Evolutionary conservation across 2,113 vertebrate species (phyloP), one percentile per base, ranked within the genome.

Genomic region (Charadrius vociferus): DNA sequence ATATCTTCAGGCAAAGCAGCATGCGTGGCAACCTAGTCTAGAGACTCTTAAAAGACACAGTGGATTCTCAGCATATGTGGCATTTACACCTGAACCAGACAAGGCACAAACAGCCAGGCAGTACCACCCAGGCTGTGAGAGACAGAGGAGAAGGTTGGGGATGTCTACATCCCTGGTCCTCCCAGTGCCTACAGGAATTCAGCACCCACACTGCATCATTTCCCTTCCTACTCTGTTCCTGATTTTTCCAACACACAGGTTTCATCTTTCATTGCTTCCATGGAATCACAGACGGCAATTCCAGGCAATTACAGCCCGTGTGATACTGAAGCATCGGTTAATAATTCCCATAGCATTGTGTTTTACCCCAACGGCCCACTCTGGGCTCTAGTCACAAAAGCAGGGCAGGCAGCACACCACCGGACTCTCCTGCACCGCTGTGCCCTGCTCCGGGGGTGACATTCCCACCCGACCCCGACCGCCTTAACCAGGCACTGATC

Each of bases 391-490:
- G 22, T 4, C 29, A 59, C 55, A 47, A 5, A 30, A 71, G 29
- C 12, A 52, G 39, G 21, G 12, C 45, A 43, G 63, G 65, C 9
- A 84, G 68, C 66, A 59, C 62, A 43, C 50, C 56, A 21, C 12
- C 36, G 14, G 45, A 6, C 50, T 45, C 26, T 53, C 9, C 73
- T 55, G 34, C 55, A 49, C 26, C 1, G 0, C 79, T 58, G 63
- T 72, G 49, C 27, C 20, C 63, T 14, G 59, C 50, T 79, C 66
- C 30, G 24, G 62, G 39, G 24, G 53, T 13, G 21, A 55, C 55
- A 36, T 50, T 61, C 63, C 68, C 39, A 62, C 21, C 23, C 1
- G 0, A 16, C 24, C 21, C 23, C 1, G 0, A 16, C 24, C 11
- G 52, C 59, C 39, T 47, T 45, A 41, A 32, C 47, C 2, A 1